Evolutionary conservation across 2,888 invertebrate genomes (phyloP).

Genomic region (Operophtera brumata): DNA sequence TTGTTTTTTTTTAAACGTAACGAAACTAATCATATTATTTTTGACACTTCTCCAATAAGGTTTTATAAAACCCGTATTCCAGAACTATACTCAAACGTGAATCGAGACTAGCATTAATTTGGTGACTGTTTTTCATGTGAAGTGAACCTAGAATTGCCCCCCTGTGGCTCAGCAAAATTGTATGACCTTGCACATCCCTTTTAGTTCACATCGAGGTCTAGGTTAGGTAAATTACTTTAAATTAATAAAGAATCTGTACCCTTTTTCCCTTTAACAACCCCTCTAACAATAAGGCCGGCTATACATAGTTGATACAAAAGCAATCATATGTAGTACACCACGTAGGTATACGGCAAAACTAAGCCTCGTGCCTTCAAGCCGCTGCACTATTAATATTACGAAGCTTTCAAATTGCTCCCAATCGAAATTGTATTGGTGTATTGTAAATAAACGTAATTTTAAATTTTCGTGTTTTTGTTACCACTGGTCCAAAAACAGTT

Average conservation of each 20-base stretch:
- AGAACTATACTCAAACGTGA: too few species aligned
- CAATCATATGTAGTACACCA: neutral
- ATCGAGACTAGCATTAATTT: too few species aligned
- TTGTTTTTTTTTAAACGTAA: too few species aligned
- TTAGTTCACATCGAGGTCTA: neutral
- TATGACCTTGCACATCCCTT: neutral
- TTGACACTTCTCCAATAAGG: too few species aligned
- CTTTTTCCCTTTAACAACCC: neutral
- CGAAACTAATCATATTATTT: too few species aligned
- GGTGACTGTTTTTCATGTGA: too few species aligned
- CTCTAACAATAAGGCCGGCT: neutral
- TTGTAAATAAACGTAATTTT: slow-evolving; percentile 69
- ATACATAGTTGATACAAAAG: neutral
- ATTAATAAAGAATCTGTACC: neutral
- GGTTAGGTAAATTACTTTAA: neutral
- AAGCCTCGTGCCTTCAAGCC: slow-evolving; percentile 56
- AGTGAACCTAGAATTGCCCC: too few species aligned
- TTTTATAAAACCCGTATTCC: too few species aligned
- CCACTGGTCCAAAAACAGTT: too few species aligned
- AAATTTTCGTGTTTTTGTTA: slow-evolving; percentile 34
- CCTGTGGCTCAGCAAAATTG: neutral
- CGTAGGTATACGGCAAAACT: slow-evolving; percentile 12
- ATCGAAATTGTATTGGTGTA: slow-evolving; percentile 62
- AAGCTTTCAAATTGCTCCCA: slow-evolving; percentile 59
- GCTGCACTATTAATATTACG: slow-evolving; percentile 54